A percentile compares a stretch with the other conserved stretches of the same genome.
Conservation (phyloP, 2,797 vertebrate species). For the Galagoides demidoff region DNA sequence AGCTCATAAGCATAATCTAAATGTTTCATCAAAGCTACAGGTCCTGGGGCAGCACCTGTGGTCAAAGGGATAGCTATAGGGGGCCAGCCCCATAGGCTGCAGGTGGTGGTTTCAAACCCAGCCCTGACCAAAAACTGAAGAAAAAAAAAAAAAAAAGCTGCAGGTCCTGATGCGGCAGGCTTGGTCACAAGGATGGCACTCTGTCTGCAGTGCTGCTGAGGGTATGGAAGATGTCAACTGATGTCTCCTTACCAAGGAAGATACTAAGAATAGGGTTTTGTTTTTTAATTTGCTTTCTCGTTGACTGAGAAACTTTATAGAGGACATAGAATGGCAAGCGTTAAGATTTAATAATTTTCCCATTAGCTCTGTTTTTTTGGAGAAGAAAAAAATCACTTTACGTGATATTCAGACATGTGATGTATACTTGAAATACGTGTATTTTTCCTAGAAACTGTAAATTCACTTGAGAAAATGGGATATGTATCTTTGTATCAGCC, state of each 20-base stretch:
- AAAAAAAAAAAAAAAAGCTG: not conserved
- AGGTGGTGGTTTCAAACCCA: too few relatives aligned
- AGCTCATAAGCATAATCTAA: not conserved
- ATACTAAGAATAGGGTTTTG: not conserved
- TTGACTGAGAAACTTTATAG: not conserved
- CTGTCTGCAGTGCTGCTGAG: not conserved
- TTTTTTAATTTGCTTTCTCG: not conserved
- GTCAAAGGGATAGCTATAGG: too few relatives aligned
- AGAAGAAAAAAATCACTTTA: not conserved
- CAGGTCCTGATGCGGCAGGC: not conserved
- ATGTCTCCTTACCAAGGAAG: not conserved
- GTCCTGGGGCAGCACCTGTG: too few relatives aligned
- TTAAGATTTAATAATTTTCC: constrained; percentile 37
- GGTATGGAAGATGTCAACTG: not conserved
- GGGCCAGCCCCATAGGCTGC: too few relatives aligned
- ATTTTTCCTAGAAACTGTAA: not conserved
- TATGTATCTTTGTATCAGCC: not conserved
- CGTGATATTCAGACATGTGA: not conserved
- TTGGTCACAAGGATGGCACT: not conserved
- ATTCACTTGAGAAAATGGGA: constrained; percentile 28
- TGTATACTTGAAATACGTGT: not conserved
- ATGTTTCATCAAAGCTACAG: not conserved
- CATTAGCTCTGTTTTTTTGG: not conserved
- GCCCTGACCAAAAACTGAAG: too few relatives aligned
- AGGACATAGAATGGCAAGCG: not conserved